Evolutionary conservation across 2,888 invertebrate genomes (phyloP).

Genomic region (Andrena camellia): DNA sequence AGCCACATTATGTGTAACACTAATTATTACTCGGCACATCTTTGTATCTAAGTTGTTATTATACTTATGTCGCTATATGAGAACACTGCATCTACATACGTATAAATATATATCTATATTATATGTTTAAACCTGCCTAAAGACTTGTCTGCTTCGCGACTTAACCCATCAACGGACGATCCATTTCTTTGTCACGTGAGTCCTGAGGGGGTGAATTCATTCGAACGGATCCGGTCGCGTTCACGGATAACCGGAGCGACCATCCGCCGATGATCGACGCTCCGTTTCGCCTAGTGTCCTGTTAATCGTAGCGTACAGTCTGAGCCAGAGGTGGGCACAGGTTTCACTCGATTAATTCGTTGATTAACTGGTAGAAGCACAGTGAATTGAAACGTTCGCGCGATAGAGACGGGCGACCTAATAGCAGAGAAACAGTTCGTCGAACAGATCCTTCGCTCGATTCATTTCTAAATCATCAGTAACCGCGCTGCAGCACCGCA

Average conservation of each 20-base stretch:
- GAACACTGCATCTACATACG: slow-evolving; percentile 65
- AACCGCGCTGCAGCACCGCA: slow-evolving; percentile 21
- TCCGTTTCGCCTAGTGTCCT: slow-evolving; percentile 11
- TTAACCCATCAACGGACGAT: slow-evolving; percentile 32
- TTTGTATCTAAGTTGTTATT: slow-evolving; percentile 77
- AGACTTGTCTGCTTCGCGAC: slow-evolving; percentile 60
- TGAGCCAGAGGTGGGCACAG: slow-evolving; percentile 37
- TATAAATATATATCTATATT: slow-evolving; percentile 66
- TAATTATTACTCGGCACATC: slow-evolving; percentile 72
- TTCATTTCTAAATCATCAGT: slow-evolving; percentile 13
- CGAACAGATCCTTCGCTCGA: background rate
- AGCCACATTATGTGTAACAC: slow-evolving; percentile 66
- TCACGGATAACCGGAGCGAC: slow-evolving; percentile 19
- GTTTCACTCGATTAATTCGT: slow-evolving; percentile 9
- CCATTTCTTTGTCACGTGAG: slow-evolving; percentile 1
- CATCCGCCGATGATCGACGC: slow-evolving; percentile 54
- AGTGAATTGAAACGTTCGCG: too few relatives aligned
- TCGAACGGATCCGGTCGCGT: slow-evolving; percentile 6
- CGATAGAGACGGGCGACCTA: background rate
- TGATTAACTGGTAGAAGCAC: slow-evolving; percentile 23
- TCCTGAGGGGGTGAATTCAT: background rate
- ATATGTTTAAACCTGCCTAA: slow-evolving; percentile 64
- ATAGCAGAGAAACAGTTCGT: background rate
- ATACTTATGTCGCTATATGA: slow-evolving; percentile 63
- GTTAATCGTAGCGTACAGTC: slow-evolving; percentile 17